Conservation (phyloP, 1,140 invertebrate species). For the Magallana ariakensis region DNA sequence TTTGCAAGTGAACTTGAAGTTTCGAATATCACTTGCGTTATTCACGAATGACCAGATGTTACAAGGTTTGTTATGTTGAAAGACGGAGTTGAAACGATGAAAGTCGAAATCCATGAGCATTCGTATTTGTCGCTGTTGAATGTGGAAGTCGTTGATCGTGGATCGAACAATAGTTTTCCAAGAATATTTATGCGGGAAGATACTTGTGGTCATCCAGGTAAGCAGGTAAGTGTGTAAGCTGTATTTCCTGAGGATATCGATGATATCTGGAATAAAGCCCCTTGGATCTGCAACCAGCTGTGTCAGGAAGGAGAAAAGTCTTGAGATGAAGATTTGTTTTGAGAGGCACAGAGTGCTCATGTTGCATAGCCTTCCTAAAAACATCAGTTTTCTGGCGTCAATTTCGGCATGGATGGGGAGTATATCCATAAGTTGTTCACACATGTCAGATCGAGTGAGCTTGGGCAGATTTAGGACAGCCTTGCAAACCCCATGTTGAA, state of each 20-base stretch:
- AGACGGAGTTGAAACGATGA: neutral
- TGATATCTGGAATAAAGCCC: slow-evolving; percentile 43
- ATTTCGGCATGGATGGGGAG: slow-evolving; percentile 33
- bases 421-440: slow-evolving; percentile 29
- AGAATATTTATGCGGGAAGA: neutral
- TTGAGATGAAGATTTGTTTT: slow-evolving; percentile 33
- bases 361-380: slow-evolving; percentile 40
- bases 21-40: no score
- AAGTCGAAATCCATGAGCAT: neutral
- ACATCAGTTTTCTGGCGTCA: slow-evolving; percentile 39
- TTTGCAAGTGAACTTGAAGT: no score
- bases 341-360: neutral
- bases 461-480: neutral
- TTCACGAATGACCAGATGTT: neutral
- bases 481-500: slow-evolving; percentile 45
- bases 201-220: neutral
- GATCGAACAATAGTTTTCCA: neutral
- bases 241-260: slow-evolving; percentile 33
- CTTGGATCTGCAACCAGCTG: neutral
- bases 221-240: neutral
- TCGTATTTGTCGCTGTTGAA: neutral
- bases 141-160: no score
- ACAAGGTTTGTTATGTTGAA: neutral
- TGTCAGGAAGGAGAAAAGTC: slow-evolving; percentile 19
- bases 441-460: slow-evolving; percentile 31